Evolutionary conservation across 1,140 invertebrate genomes (phyloP).

Genomic region (Macrobrachium rosenbergii): DNA sequence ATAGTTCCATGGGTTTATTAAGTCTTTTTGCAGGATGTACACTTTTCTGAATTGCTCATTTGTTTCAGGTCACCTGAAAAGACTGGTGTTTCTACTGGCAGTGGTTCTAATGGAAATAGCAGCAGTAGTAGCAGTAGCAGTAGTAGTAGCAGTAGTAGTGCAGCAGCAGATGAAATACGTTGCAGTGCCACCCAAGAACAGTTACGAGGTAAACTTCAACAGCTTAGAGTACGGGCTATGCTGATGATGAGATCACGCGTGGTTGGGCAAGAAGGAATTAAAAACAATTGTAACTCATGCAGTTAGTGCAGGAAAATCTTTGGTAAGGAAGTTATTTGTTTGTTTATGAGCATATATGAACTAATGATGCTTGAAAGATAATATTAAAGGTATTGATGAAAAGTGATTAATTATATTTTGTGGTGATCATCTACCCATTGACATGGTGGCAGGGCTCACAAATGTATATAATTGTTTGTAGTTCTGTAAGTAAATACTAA

Average conservation of each 20-base stretch:
- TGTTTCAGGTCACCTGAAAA: constrained; percentile 51
- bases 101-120: constrained; percentile 25
- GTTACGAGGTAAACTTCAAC: constrained; percentile 74
- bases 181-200: constrained; percentile 64
- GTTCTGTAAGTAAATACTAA: too few species aligned
- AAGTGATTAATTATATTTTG: too few species aligned
- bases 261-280: constrained; percentile 68
- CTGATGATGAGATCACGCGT: constrained; percentile 73
- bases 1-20: too few species aligned
- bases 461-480: too few species aligned
- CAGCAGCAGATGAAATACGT: constrained; percentile 65
- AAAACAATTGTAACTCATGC: constrained; percentile 67
- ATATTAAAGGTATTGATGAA: not conserved
- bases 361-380: not conserved
- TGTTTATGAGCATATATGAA: not conserved
- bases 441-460: too few species aligned
- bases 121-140: constrained; percentile 48
- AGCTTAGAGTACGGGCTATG: constrained; percentile 75
- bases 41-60: not conserved
- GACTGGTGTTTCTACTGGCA: constrained; percentile 39
- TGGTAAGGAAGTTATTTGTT: constrained; percentile 48
- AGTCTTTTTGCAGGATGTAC: too few species aligned
- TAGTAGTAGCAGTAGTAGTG: constrained; percentile 72
- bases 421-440: too few species aligned
- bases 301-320: constrained; percentile 60